Base-by-base conservation (phyloP, 1,140 invertebrate genomes). In the Radopholus similis region DNA sequence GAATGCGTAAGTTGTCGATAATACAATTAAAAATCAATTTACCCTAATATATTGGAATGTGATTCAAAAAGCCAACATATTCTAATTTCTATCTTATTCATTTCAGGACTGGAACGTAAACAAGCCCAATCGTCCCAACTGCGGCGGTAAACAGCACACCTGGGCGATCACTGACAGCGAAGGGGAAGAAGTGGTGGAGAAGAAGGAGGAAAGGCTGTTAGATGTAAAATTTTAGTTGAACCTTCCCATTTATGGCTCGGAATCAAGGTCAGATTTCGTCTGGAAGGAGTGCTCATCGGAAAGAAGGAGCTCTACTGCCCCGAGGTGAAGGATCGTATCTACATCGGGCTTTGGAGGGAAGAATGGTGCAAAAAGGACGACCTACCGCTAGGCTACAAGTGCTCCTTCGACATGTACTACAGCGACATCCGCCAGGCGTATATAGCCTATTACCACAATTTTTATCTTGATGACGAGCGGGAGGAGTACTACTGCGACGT, bases 331-430 rank as follows among this genome's bases (percentile, higher is more conserved):
- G 49, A 66, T 4, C 54, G 64, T 13, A 55, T 66, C 23, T 37
- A n/a, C n/a, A 32, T 66, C 34, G 64, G 64, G 26, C 23, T 66
- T n/a, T 66, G 64, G 64, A 18, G 40, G 30, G 58, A 66, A 44
- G 21, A 59, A 23, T n/a, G 40, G 40, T 35, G 59, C 49, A 62
- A 66, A 34, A 21, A 34, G 32, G 51, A 66, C 32, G 44, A 66
- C 21, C 34, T 58, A 35, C 64, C 64, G 32, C 28, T 66, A 4
- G 64, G 64, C 8, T 42, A 28, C 15, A 54, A 40, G 23, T 35
- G 56, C 47, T 23, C 18, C 18, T 66, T 66, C 26, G 64, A 66
- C 37, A 55, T 21, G n/a, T 66, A 62, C 18, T 66, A 28, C 56
- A 66, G 44, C 35, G 59, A 62, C 30, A 62, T 62, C 49, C 59